These are phyloP conservation scores for Eucera pruinosa DNA, from an alignment of 2,888 invertebrate genomes.

Conservation along the genomic window DNA sequence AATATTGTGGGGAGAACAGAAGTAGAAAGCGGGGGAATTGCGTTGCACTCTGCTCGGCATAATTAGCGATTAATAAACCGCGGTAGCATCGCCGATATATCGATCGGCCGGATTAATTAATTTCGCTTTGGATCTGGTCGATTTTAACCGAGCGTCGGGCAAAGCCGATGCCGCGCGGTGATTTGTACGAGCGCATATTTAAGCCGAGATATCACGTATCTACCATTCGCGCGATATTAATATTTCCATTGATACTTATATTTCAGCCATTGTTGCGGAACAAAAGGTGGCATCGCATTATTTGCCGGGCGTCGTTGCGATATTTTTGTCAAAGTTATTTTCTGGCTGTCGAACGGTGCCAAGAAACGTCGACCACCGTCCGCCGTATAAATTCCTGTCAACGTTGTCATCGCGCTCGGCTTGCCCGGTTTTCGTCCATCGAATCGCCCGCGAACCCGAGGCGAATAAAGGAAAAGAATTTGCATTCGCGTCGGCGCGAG, in stretches of 20 bases:
- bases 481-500: background rate
- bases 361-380: conserved; percentile 11
- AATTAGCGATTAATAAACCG: conserved; percentile 73
- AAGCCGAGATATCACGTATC: conserved; percentile 47
- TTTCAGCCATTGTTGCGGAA: conserved; percentile 42
- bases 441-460: background rate
- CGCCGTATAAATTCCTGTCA: conserved; percentile 12
- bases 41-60: conserved; percentile 63
- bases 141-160: conserved; percentile 27
- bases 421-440: background rate
- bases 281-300: conserved; percentile 44
- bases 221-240: conserved; percentile 33
- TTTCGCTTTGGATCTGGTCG: conserved; percentile 35
- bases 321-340: conserved; percentile 49
- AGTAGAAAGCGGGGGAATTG: no score
- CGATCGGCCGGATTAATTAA: conserved; percentile 71
- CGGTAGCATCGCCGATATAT: no score
- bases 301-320: conserved; percentile 32
- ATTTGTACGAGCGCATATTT: conserved; percentile 42
- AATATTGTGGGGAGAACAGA: no score
- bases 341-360: conserved; percentile 14
- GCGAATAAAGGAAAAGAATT: conserved; percentile 1
- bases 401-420: conserved; percentile 13
- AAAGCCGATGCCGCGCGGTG: conserved; percentile 5
- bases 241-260: conserved; percentile 47